Base-by-base conservation (phyloP, 2,888 invertebrate species). In the Callinectes sapidus region DNA sequence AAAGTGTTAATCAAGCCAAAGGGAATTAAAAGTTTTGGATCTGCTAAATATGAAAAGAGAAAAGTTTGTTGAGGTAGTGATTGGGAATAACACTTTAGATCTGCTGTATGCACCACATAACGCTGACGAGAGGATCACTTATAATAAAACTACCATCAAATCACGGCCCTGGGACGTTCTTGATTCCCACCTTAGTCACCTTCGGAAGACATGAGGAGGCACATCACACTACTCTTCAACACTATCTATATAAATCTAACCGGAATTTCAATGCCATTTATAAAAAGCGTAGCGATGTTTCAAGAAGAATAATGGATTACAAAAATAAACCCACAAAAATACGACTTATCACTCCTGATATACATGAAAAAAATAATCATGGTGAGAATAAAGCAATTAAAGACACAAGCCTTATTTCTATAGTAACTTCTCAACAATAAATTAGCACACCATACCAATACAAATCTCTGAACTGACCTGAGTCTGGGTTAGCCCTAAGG, bases 401-500 rank as follows among this genome's bases (percentile, higher is more conserved):
- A 48, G 8, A 48, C 10, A 48, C 48, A 48, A 48, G 48, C 3
- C 48, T 48, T 48, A 48, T 16, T 28, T 28, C 32, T 85, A 85
- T 14, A 28, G 16, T 85, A 28, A 32, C 39, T n/a, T 39, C 39
- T 10, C n/a, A 32, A 6, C 23, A 85, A 2, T 10, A 32, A 16
- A 23, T 32, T 85, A 28, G 18, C 71, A 71, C 71, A 71, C 28
- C 42, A 87, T 54, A 28, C 42, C 13, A 13, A n/a, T 28, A n/a
- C n/a, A 6, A 35, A 13, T 18, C 16, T 13, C n/a, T 32, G 1
- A 32, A 39, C 97, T 97, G 96, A 99, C 99, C 98, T 99, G 99
- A 95, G 99, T 99, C 96, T 99, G 99, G 95, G 99, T 99, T 95
- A 99, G 97, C 95, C 99, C 99, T 95, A 99, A 97, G 95, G 98